These are phyloP conservation scores for Pseudachorutes palmiensis DNA, from an alignment of 1,140 invertebrate species.

Conservation along the genomic window DNA sequence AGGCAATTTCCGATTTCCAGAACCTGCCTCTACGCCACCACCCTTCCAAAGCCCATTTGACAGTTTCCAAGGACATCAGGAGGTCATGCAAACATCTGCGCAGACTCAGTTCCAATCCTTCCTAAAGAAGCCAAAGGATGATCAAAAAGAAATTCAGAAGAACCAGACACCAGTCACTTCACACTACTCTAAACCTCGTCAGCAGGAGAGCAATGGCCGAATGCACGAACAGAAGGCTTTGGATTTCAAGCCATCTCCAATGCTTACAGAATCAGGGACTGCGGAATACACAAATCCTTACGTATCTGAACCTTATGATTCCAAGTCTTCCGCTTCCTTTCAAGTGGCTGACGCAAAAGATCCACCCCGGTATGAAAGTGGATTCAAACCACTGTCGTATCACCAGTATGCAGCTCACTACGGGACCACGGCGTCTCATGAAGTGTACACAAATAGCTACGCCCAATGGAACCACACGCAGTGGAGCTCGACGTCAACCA, in stretches of 20 bases:
- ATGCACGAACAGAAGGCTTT: background rate
- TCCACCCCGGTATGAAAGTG: constrained; percentile 25
- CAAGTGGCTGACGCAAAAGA: constrained; percentile 14
- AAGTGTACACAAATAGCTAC: constrained; percentile 14
- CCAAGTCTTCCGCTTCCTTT: background rate
- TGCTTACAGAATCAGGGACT: background rate
- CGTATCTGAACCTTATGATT: background rate
- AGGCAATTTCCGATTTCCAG: background rate
- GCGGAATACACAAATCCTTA: background rate
- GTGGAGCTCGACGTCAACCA: background rate
- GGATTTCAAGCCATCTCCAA: constrained; percentile 10
- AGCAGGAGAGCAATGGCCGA: background rate
- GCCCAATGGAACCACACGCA: constrained; percentile 3
- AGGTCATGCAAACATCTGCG: background rate
- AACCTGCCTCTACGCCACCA: background rate
- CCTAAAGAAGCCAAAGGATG: background rate
- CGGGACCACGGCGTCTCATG: constrained; percentile 16
- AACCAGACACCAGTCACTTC: background rate
- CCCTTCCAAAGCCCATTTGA: background rate
- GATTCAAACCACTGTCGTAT: constrained; percentile 26
- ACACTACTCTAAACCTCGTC: background rate
- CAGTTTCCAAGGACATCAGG: background rate
- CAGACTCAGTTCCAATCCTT: constrained; percentile 1
- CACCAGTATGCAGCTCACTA: constrained; percentile 24
- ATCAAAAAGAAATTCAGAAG: background rate